Evolutionary conservation across 2,113 vertebrate genomes (phyloP).

Genomic region (Tenrec ecaudatus): DNA sequence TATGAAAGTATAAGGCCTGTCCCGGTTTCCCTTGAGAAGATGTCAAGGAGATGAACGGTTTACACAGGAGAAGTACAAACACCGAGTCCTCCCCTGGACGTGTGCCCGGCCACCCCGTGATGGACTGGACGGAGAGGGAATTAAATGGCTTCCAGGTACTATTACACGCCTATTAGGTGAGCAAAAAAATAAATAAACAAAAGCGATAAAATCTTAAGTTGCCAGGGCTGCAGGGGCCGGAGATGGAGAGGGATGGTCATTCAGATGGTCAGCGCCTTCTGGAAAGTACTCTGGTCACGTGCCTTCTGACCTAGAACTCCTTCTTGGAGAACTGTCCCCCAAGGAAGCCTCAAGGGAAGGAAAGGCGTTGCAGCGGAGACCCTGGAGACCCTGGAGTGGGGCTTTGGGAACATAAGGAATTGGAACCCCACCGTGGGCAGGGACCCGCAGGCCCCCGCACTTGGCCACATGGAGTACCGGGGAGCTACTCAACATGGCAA

Average conservation of each 20-base stretch:
- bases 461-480: background rate
- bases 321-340: background rate
- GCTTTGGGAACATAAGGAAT: slow-evolving; percentile 13
- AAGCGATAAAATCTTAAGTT: slow-evolving; percentile 37
- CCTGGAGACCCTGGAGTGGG: background rate
- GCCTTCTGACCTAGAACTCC: slow-evolving; percentile 59
- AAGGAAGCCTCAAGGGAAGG: background rate
- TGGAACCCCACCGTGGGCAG: background rate
- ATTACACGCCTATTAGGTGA: slow-evolving; percentile 63
- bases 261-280: background rate
- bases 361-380: slow-evolving; percentile 33
- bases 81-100: slow-evolving; percentile 61
- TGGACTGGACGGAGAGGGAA: slow-evolving; percentile 68
- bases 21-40: slow-evolving; percentile 69
- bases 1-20: slow-evolving; percentile 62
- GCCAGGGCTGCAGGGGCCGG: background rate
- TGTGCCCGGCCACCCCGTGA: slow-evolving; percentile 55
- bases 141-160: slow-evolving; percentile 67
- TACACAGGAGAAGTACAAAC: slow-evolving; percentile 56
- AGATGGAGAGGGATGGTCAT: background rate
- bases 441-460: background rate
- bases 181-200: slow-evolving; percentile 63
- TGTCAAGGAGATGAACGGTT: slow-evolving; percentile 71
- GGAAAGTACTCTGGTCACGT: background rate
- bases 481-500: slow-evolving; percentile 40